These are phyloP conservation scores for Patiria pectinifera DNA, from an alignment of 53 echinoderm and acorn worm species.

Conservation along the genomic window DNA sequence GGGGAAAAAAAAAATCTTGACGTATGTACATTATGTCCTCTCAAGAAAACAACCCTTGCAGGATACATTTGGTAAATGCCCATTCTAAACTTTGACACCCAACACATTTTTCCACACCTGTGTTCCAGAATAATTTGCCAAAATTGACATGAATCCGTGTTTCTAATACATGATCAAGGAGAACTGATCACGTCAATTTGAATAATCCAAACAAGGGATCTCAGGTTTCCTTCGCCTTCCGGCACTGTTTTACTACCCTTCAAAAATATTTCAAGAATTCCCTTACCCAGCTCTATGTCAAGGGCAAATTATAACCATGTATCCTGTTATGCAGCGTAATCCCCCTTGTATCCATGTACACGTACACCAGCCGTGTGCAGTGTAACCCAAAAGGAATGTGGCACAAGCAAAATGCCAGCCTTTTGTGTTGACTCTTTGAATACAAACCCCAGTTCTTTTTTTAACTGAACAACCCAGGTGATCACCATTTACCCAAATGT, in stretches of 20 bases:
- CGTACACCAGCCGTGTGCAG: too few species aligned
- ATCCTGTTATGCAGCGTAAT: not conserved
- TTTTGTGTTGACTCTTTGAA: not conserved
- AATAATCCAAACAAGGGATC: not conserved
- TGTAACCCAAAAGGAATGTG: not conserved
- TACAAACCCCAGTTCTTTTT: not conserved
- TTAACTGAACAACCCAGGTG: not conserved
- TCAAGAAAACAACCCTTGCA: too few species aligned
- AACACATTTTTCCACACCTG: too few species aligned
- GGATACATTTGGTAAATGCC: not conserved
- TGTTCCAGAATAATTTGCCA: not conserved
- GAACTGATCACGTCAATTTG: not conserved
- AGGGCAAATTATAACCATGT: not conserved
- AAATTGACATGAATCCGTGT: not conserved
- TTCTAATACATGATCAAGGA: not conserved
- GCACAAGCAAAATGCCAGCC: not conserved
- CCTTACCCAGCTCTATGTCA: not conserved
- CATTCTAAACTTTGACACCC: too few species aligned
- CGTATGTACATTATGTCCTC: too few species aligned
- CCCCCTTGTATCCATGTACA: too few species aligned
- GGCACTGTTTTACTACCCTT: not conserved
- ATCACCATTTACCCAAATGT: not conserved
- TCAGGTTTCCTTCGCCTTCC: not conserved
- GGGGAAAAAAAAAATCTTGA: too few species aligned
- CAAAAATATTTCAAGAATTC: not conserved